Percentiles rank a stretch among this genome's conserved stretches.
Conservation (phyloP, 1,140 invertebrate species). For the Pachypeltis micranthus region DNA sequence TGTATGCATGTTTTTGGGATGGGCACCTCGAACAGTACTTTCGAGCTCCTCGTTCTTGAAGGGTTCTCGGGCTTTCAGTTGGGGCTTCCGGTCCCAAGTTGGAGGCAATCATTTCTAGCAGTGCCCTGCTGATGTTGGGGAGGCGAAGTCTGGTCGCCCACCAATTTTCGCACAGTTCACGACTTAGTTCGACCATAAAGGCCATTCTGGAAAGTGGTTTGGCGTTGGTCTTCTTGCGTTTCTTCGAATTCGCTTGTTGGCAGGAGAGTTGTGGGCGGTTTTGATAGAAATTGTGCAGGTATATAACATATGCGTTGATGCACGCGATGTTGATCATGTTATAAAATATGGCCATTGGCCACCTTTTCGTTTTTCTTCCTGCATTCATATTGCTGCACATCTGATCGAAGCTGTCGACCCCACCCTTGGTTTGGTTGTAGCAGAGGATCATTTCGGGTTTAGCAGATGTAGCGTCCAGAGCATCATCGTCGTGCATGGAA, state of each 20-base stretch:
- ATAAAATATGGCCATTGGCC: slow-evolving; percentile 14
- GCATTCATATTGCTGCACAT: slow-evolving; percentile 2
- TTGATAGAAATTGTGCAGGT: slow-evolving; percentile 2
- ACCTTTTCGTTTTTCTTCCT: slow-evolving; percentile 12
- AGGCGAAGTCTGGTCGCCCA: neutral
- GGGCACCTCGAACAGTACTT: slow-evolving; percentile 1
- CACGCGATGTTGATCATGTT: slow-evolving; percentile 9
- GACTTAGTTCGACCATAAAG: neutral
- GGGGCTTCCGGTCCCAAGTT: slow-evolving; percentile 7
- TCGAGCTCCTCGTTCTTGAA: neutral
- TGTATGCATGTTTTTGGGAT: neutral
- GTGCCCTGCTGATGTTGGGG: slow-evolving; percentile 1
- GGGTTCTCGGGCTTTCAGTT: neutral
- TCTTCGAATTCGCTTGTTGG: neutral
- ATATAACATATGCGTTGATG: slow-evolving; percentile 6
- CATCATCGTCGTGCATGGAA: slow-evolving; percentile 28
- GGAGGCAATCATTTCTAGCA: slow-evolving; percentile 2
- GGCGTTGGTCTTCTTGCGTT: neutral
- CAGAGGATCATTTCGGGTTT: slow-evolving; percentile 28
- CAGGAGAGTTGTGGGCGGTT: neutral
- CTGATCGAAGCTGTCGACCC: slow-evolving; percentile 31
- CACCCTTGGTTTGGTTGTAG: slow-evolving; percentile 31
- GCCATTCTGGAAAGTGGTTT: neutral
- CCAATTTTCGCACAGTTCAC: neutral
- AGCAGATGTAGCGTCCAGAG: slow-evolving; percentile 18